Evolutionary conservation across 2,797 vertebrate species (phyloP).

Genomic region (Hydrocynus forskahlii): DNA sequence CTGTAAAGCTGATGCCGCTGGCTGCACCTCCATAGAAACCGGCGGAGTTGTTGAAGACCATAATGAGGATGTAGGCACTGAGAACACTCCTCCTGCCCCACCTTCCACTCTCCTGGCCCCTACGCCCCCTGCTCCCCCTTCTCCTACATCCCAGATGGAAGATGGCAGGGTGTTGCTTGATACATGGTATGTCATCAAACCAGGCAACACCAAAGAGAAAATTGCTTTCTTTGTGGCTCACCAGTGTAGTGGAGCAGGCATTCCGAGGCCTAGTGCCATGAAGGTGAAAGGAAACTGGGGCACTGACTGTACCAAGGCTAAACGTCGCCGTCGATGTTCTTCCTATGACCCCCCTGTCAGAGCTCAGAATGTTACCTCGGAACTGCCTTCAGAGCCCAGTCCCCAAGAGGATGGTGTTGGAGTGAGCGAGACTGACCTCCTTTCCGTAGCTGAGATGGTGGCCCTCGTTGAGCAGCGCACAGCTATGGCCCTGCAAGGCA

Average conservation of each 20-base stretch:
- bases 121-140: constrained; percentile 57
- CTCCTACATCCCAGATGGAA: constrained; percentile 77
- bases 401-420: constrained; percentile 55
- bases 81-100: constrained; percentile 79
- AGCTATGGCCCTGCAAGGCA: constrained; percentile 83
- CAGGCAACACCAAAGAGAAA: constrained; percentile 97
- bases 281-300: constrained; percentile 97
- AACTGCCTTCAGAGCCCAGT: constrained; percentile 43
- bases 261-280: constrained; percentile 85
- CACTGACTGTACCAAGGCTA: constrained; percentile 90
- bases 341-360: constrained; percentile 86
- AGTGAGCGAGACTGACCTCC: constrained; percentile 80
- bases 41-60: constrained; percentile 61
- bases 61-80: constrained; percentile 76
- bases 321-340: constrained; percentile 89
- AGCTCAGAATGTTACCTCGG: constrained; percentile 61
- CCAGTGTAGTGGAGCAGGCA: constrained; percentile 84
- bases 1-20: constrained; percentile 72
- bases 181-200: constrained; percentile 98
- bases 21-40: constrained; percentile 63
- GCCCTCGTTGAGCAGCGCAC: constrained; percentile 91
- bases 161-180: constrained; percentile 92
- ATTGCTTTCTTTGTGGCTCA: constrained; percentile 97
- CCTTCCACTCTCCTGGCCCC: constrained; percentile 61
- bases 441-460: constrained; percentile 96